Evolutionary conservation across 2,113 vertebrate genomes (phyloP).

Genomic region (Micromys minutus): DNA sequence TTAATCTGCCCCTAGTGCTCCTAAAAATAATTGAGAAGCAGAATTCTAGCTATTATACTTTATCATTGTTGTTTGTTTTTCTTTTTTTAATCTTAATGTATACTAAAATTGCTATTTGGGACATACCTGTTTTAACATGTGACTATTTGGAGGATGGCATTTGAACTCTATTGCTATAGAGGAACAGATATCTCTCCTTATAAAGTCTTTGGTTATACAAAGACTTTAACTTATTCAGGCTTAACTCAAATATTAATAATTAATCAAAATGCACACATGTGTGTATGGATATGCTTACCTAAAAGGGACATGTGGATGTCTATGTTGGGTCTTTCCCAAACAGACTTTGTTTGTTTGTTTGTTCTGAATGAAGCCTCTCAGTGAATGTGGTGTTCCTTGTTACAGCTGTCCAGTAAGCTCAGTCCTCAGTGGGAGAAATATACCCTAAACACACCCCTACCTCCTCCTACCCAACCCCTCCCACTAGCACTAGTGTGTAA

Average conservation of each 20-base stretch:
- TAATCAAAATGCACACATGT: background rate
- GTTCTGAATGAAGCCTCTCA: background rate
- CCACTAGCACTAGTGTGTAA: background rate
- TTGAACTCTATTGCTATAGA: background rate
- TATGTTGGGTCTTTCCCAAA: background rate
- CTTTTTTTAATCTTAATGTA: background rate
- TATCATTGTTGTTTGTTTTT: background rate
- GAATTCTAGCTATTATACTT: background rate
- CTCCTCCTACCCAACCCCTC: background rate
- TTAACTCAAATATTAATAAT: background rate
- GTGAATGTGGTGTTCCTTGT: background rate
- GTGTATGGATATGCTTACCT: background rate
- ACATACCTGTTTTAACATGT: background rate
- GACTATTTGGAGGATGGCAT: background rate
- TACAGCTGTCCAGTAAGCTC: background rate
- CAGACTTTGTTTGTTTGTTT: background rate
- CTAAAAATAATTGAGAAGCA: background rate
- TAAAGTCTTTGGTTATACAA: background rate
- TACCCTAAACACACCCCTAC: background rate
- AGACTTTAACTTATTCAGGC: background rate
- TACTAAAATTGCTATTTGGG: background rate
- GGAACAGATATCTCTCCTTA: background rate
- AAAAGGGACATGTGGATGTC: too few species aligned
- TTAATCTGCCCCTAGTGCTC: background rate
- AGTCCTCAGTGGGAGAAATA: too few species aligned